These are phyloP conservation scores for Drosophila busckii DNA, from an alignment of 1,140 invertebrate species.

Conservation along the genomic window DNA sequence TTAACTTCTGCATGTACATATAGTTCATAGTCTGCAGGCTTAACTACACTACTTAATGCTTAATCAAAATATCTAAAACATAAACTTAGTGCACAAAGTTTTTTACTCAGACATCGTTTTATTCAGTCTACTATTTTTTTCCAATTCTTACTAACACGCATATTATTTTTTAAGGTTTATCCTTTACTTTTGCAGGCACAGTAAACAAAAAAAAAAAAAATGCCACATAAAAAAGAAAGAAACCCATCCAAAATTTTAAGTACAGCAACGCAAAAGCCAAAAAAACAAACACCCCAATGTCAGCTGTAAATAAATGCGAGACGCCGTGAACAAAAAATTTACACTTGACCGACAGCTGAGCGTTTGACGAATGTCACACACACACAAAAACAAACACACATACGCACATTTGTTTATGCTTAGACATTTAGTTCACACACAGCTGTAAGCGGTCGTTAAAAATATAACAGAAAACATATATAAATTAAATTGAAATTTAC, in stretches of 20 bases:
- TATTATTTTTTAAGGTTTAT: slow-evolving; percentile 80
- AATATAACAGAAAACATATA: slow-evolving; percentile 35
- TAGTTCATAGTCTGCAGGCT: too few species aligned
- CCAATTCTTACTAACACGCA: slow-evolving; percentile 79
- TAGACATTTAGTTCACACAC: slow-evolving; percentile 53
- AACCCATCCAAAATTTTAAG: slow-evolving; percentile 53
- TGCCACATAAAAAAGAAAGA: slow-evolving; percentile 25
- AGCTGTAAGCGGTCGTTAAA: slow-evolving; percentile 38
- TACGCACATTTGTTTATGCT: slow-evolving; percentile 40
- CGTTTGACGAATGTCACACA: slow-evolving; percentile 52
- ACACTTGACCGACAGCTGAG: slow-evolving; percentile 56
- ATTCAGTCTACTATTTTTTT: slow-evolving; percentile 77
- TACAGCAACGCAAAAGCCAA: slow-evolving; percentile 67
- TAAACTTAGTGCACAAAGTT: slow-evolving; percentile 18
- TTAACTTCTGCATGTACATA: too few species aligned
- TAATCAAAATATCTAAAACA: neutral
- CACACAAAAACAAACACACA: slow-evolving; percentile 21
- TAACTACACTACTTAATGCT: neutral
- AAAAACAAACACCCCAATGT: slow-evolving; percentile 43
- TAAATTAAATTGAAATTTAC: too few species aligned
- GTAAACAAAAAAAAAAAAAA: slow-evolving; percentile 59
- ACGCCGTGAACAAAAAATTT: slow-evolving; percentile 51
- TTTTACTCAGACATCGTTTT: slow-evolving; percentile 62
- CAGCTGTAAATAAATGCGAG: slow-evolving; percentile 73
- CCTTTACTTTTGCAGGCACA: slow-evolving; percentile 79